Base-by-base conservation (phyloP, 1,140 invertebrate genomes). In the Drosophila ogumai region DNA sequence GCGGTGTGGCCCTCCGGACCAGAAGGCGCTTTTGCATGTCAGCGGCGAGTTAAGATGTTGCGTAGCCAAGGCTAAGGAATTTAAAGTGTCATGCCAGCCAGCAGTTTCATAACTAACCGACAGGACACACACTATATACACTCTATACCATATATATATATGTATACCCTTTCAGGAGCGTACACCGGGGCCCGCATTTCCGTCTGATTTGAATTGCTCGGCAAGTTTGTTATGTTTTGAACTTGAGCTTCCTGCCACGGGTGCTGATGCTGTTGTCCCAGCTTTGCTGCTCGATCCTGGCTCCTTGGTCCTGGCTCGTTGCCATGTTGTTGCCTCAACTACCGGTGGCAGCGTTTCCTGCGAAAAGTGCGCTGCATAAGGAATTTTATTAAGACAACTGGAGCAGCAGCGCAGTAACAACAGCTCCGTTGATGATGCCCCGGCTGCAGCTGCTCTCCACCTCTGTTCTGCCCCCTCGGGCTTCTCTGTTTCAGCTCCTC, bases 221-320 rank as follows among this genome's bases (percentile, higher is more conserved):
- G 60, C 74, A 88, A 88, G 81, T 90, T 90, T 88, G 85, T 88
- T 90, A 74, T 87, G 85, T 85, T 88, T 90, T 90, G 77, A 88
- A 90, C 85, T 88, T 81, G 74, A 90, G 85, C 81, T 81, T 88
- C 85, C 84, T 88, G 84, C 84, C 82, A 82, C 67, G 76, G 57
- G 43, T 34, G 65, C 65, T 61, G 74, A 38, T 47, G 75, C 38
- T 71, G 75, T 63, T 58, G 76, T 56, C 28, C 47, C 34, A 17
- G 59, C 60, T 58, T 15, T 55, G 32, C 25, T 54, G 50, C 49
- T 69, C 36, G 25, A 17, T 59, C 54, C 59, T n/a, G 52, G 52
- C 52, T 55, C 52, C 52, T 38, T 25, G 52, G 50, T 54, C 50
- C 50, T 55, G 52, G 52, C 52, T 55, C 19, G 4, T n/a, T 55